Conservation (phyloP, 92 coral and sea anemone genomes). For the Zoanthus sociatus region DNA sequence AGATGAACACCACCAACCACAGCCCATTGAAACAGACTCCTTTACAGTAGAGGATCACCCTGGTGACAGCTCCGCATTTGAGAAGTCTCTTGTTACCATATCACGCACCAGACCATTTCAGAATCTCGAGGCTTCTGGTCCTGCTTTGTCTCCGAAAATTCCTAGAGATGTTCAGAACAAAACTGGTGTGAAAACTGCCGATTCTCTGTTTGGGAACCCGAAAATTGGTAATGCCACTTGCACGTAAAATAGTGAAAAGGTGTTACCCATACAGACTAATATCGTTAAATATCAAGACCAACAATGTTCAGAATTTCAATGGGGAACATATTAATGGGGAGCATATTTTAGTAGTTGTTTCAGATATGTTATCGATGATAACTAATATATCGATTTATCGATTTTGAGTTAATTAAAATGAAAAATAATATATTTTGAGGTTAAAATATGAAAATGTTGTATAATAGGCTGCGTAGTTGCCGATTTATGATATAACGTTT, state of each 20-base stretch:
- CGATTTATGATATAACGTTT: too few relatives aligned
- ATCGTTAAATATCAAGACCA: too few relatives aligned
- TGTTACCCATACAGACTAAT: not conserved
- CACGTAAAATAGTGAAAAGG: not conserved
- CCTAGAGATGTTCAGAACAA: conserved; percentile 50
- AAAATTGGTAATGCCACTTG: conserved; percentile 69
- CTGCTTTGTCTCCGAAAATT: conserved; percentile 74
- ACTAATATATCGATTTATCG: too few relatives aligned
- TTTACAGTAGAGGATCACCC: conserved; percentile 1
- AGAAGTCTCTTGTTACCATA: conserved; percentile 58
- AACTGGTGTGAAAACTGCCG: conserved; percentile 47
- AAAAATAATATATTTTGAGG: too few relatives aligned
- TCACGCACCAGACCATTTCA: conserved; percentile 51
- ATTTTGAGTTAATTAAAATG: too few relatives aligned
- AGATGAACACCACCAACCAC: conserved; percentile 55
- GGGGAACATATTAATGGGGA: too few relatives aligned
- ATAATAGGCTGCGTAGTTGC: too few relatives aligned
- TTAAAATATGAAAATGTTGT: too few relatives aligned
- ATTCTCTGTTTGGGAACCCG: conserved; percentile 82
- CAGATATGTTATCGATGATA: too few relatives aligned
- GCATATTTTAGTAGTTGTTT: too few relatives aligned
- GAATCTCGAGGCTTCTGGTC: conserved; percentile 53
- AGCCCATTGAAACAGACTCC: conserved; percentile 18
- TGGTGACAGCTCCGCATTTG: conserved; percentile 46
- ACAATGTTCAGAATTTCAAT: too few relatives aligned